A percentile compares a stretch with the other conserved stretches of the same genome.
phyloP scores from a whole-genome alignment of 2,888 invertebrate genomes.

The Agonopterix subpropinquella region DNA sequence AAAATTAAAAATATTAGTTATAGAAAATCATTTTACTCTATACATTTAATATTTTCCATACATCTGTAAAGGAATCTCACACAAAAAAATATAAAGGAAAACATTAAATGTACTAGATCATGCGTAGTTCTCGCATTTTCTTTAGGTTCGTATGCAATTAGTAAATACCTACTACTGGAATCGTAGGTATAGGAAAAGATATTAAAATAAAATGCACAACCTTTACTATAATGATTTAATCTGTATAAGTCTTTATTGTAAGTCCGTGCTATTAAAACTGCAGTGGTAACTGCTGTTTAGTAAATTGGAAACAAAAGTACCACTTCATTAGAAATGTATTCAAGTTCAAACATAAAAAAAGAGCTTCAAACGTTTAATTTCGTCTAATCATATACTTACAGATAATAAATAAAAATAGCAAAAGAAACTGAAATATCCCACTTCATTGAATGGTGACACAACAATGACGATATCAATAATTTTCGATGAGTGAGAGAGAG shows the following conservation, averaged over 20 bases:
- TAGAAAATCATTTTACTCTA: constrained; percentile 42
- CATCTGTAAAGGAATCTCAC: constrained; percentile 47
- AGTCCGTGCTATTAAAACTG: constrained; percentile 4
- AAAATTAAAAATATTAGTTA: constrained; percentile 56
- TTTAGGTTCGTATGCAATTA: constrained; percentile 49
- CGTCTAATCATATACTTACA: not conserved
- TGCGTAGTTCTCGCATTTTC: constrained; percentile 37
- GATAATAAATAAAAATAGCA: no score
- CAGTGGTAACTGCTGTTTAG: constrained; percentile 1
- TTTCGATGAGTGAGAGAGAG: no score
- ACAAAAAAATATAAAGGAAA: constrained; percentile 19
- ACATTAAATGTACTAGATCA: constrained; percentile 49
- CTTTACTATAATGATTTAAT: constrained; percentile 37
- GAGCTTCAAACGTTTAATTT: not conserved
- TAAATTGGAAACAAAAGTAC: constrained; percentile 1
- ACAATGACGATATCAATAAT: no score
- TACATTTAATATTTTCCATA: constrained; percentile 47
- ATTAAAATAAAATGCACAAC: constrained; percentile 55
- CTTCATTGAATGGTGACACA: no score
- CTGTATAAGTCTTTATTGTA: constrained; percentile 37
- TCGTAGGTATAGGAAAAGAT: constrained; percentile 42
- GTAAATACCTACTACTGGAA: constrained; percentile 36
- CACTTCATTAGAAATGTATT: not conserved
- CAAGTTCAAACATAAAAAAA: not conserved
- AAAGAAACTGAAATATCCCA: no score